Evolutionary conservation across 2,888 invertebrate species (phyloP), one percentile per base, ranked within the genome.

Genomic region (Formica aserva): DNA sequence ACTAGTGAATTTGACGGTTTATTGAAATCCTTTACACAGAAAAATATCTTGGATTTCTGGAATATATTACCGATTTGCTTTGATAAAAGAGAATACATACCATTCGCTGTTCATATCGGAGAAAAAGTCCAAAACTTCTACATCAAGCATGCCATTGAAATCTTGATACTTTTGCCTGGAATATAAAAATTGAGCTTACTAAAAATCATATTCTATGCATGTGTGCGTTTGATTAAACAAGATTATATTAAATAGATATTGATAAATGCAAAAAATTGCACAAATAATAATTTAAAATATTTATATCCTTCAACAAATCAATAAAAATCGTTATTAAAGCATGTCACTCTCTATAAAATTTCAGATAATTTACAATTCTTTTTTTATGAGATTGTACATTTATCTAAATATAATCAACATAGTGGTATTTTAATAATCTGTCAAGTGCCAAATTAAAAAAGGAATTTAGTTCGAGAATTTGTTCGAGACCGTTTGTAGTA

Each of bases 21-120:
- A 52, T 55, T 57, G 57, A 83, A 77, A 84, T 41, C 55, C 63
- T 8, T 52, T 65, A 71, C 62, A 9, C 55, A 82, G 65, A 62
- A 83, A 81, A 86, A 88, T 78, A 66, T 76, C n/a, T 65, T 32
- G 65, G 57, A 69, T 77, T 75, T 74, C 69, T 63, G 22, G 8
- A 78, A 81, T 66, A 81, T 83, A 83, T 82, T 83, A 74, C 74
- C 87, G 82, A 86, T 83, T 72, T 78, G 22, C 63, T 22, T 11
- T 29, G 89, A 83, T 89, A 81, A 87, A 86, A 85, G 65, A 78
- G 29, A 75, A 86, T 78, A 74, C 82, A 15, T 45, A 65, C 38
- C 71, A 69, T 38, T 67, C 13, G 38, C 38, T 67, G 38, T 67
- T 67, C 55, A 55, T 69, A 3, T 8, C 55, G n/a, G n/a, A 38